Evolutionary conservation across 1,140 invertebrate genomes (phyloP), one percentile per base, ranked within the genome.

Genomic region (Copidosoma floridanum): DNA sequence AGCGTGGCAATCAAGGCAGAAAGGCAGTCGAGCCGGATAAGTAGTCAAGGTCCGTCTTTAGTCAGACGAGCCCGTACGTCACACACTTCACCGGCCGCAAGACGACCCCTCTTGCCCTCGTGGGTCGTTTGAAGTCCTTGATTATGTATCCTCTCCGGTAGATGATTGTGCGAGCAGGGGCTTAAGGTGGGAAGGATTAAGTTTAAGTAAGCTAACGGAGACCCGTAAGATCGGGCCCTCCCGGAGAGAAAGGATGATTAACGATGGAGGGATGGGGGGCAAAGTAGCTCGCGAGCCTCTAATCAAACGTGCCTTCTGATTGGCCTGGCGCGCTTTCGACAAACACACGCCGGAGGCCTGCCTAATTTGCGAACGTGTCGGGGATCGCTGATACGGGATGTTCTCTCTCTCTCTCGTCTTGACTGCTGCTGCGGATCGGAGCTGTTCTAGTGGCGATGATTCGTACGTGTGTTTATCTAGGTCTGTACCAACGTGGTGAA

Each of bases 251-350:
- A n/a, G n/a, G n/a, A 53, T 54, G 58, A 35, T 58, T 44, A 63
- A 37, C 2, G 29, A 20, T 47, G 53, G 27, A 29, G 21, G 18
- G 52, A 29, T 21, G 57, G 47, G 48, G 37, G 20, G 47, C 12
- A 46, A 40, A 61, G 27, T 61, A 68, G 64, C 56, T 55, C 35
- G 41, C 60, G 65, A 61, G 58, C 70, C 68, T 76, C 68, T 74
- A 75, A 75, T 76, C 71, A 76, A 66, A 71, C 67, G 65, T 68
- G 68, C 53, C 64, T 71, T 68, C 66, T 70, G 68, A 74, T 72
- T 73, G 65, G 64, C 63, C 57, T 55, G 60, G 46, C 20, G 51
- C 46, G 52, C 61, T 35, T 18, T 44, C 43, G 16, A 57, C 67
- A 73, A 73, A 72, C 70, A 73, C 27, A 57, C 43, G 52, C 61